Evolutionary conservation across 1,140 invertebrate genomes (phyloP), one percentile per base, ranked within the genome.

Genomic region (Leptonema lineaticorne): DNA sequence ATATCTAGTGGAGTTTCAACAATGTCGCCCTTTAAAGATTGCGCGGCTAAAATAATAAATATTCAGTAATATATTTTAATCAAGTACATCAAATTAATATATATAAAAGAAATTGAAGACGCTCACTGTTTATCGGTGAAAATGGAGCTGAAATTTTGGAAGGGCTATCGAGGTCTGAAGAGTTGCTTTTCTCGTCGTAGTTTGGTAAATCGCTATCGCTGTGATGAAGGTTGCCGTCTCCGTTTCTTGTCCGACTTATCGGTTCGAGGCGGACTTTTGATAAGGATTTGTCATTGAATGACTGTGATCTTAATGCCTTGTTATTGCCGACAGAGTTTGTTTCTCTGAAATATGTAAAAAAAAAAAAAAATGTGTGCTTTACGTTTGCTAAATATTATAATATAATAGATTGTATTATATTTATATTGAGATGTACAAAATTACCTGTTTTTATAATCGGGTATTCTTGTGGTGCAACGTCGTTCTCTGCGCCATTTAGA

Each of bases 401-500:
- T 41, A 62, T 8, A n/a, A 33, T 11, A 41, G 8, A n/a, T n/a
- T 2, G 8, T n/a, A 63, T 8, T 46, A 46, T 26, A 27, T 8
- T 9, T 50, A 63, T 11, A 20, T 27, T 63, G 30, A 63, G 46
- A 6, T 59, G 6, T 16, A 63, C 45, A 8, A 29, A 45, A 20
- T 8, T 75, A 82, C 80, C 77, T 81, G 18, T 80, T 77, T 63
- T 80, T 78, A 58, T 82, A 82, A 18, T 82, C 81, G 16, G 81
- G 81, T 4, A 80, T 72, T 4, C 81, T 75, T 0, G 75, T 77
- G 0, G 76, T 75, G 45, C 77, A 77, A 14, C 86, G 80, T 29
- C 87, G 79, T 56, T 89, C 87, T 58, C 86, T 80, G 50, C 87
- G 82, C 87, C 87, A 89, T 75, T 87, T 87, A 28, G 84, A 84